Percentiles rank a stretch among this genome's conserved stretches.
phyloP scores from a whole-genome alignment of 2,797 vertebrate genomes.

The Heterohyrax brucei region DNA sequence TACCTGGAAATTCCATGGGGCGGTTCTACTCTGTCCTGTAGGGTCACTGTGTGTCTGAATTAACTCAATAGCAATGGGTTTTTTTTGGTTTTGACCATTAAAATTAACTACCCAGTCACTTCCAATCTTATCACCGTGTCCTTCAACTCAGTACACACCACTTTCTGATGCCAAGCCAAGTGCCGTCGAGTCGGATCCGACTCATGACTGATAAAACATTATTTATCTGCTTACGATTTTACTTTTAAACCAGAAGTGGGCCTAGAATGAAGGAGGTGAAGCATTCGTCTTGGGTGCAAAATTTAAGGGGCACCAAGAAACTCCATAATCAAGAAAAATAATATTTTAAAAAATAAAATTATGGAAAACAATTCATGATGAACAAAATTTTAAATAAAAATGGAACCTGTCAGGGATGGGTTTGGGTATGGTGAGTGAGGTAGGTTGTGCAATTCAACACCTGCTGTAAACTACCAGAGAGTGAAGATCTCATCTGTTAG shows the following conservation, averaged over 20 bases:
- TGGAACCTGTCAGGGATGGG: background rate
- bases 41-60: too few species aligned
- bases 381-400: too few species aligned
- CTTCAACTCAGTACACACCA: background rate
- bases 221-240: background rate
- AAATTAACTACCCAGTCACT: background rate
- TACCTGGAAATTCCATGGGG: too few species aligned
- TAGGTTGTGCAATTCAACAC: background rate
- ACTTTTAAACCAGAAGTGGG: conserved; percentile 29
- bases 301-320: background rate
- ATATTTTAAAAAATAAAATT: too few species aligned
- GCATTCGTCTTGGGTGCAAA: background rate
- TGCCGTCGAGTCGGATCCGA: too few species aligned
- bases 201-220: background rate
- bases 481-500: background rate
- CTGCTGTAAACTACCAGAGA: background rate
- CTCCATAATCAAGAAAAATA: too few species aligned
- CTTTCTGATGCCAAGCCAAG: background rate
- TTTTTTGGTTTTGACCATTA: background rate
- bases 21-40: too few species aligned
- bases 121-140: background rate
- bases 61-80: too few species aligned
- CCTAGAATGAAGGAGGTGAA: background rate
- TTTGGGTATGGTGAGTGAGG: background rate
- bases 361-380: too few species aligned